Evolutionary conservation across 2,888 invertebrate genomes (phyloP).

Genomic region (Cheilosia vernalis): DNA sequence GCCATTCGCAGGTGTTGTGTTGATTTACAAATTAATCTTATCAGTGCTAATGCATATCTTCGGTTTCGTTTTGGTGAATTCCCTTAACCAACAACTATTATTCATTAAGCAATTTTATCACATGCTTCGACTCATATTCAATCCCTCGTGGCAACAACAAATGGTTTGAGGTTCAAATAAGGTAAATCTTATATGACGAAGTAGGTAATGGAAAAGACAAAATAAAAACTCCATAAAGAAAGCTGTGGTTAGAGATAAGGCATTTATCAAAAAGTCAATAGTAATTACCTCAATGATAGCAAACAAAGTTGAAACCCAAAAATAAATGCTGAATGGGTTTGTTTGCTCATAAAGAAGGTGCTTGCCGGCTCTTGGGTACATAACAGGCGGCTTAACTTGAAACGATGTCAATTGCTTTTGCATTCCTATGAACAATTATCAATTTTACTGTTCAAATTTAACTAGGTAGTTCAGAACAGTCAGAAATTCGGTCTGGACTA

Average conservation of each 20-base stretch:
- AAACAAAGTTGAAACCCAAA: background rate
- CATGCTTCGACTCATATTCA: conserved; percentile 1
- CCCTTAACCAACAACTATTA: background rate
- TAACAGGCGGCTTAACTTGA: background rate
- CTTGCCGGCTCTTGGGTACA: background rate
- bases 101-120: background rate
- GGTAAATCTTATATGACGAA: conserved; percentile 1
- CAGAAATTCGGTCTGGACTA: no score
- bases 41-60: background rate
- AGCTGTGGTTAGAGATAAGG: background rate
- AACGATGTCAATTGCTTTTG: background rate
- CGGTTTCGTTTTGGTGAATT: background rate
- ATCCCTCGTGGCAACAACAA: background rate
- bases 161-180: background rate
- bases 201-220: background rate
- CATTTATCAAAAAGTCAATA: no score
- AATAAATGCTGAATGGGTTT: background rate
- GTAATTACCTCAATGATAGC: no score
- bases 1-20: conserved; percentile 7
- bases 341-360: background rate
- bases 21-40: conserved; percentile 12
- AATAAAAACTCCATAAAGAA: background rate
- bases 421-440: background rate
- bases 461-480: no score
- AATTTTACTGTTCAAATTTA: background rate